Percentiles rank a stretch among this genome's conserved stretches.
These are phyloP conservation scores for Andrena chrysosceles DNA, from an alignment of 2,888 invertebrate species.

Conservation along the genomic window DNA sequence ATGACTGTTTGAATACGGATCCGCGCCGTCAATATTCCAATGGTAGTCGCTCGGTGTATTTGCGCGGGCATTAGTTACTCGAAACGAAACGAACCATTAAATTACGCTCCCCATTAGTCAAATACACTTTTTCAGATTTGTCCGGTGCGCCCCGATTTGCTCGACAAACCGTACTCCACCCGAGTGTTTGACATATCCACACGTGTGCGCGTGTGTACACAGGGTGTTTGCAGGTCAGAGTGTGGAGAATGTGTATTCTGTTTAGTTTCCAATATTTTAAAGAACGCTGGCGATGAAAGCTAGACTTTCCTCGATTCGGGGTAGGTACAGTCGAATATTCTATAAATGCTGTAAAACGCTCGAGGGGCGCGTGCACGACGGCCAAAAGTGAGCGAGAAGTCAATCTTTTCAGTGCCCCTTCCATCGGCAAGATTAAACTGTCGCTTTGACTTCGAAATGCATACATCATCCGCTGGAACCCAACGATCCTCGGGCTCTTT, in stretches of 20 bases:
- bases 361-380: not conserved
- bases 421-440: constrained; percentile 53
- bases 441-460: constrained; percentile 40
- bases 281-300: not conserved
- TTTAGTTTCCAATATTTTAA: constrained; percentile 22
- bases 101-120: constrained; percentile 35
- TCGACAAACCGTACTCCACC: not conserved
- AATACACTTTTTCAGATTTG: constrained; percentile 13
- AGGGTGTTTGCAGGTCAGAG: not conserved
- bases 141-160: not conserved
- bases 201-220: not conserved
- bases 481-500: constrained; percentile 5
- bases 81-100: constrained; percentile 47
- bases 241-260: not conserved
- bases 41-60: constrained; percentile 12
- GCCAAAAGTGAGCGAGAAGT: constrained; percentile 3
- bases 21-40: constrained; percentile 29
- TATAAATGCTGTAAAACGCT: constrained; percentile 16
- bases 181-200: not conserved
- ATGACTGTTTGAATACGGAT: constrained; percentile 15
- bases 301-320: not conserved
- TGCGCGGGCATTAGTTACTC: constrained; percentile 21
- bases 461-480: constrained; percentile 28
- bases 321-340: constrained; percentile 27
- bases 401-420: constrained; percentile 24